Base-by-base conservation (phyloP, 1,140 invertebrate species). In the Pectinophora gossypiella region DNA sequence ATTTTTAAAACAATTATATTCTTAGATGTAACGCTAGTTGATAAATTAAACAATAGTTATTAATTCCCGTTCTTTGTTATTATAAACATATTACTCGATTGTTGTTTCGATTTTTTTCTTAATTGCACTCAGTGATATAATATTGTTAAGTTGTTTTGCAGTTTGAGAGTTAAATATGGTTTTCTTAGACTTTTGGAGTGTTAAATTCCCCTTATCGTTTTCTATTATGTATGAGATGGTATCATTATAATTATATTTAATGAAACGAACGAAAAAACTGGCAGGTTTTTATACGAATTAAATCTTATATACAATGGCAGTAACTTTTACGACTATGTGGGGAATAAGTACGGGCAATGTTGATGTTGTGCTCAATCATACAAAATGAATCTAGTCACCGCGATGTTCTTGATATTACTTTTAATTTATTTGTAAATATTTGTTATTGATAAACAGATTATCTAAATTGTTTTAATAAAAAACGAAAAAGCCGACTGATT, bases 181-280 rank as follows among this genome's bases (percentile, higher is more conserved):
- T 54, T 38, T 21, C 43, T 27, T 22, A 44, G 21, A 45, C 32
- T 53, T 48, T 21, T 32, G 68, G 68, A 72, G 59, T 72, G 68
- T 72, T 72, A 38, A 51, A 57, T 56, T 48, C 55, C 58, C 58
- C 55, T 59, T 62, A 52, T 56, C 53, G 54, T 68, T 55, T 61
- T 54, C 12, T 20, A 38, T n/a, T 58, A 47, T 51, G 54, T 54
- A 49, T 61, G 42, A 19, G 21, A 55, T 64, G 62, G 65, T 72
- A 65, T 72, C 65, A 72, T 72, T 68, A 68, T 64, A 71, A 68
- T 68, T 61, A 65, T 55, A n/a, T 35, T 65, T 61, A 59, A 54
- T 60, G 32, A 59, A 62, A 61, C 58, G 64, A 71, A 68, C 61
- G 60, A 71, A 64, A 59, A 49, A 48, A 53, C 45, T 46, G 19